Conservation (phyloP, 2,113 vertebrate species). For the Malurus melanocephalus region DNA sequence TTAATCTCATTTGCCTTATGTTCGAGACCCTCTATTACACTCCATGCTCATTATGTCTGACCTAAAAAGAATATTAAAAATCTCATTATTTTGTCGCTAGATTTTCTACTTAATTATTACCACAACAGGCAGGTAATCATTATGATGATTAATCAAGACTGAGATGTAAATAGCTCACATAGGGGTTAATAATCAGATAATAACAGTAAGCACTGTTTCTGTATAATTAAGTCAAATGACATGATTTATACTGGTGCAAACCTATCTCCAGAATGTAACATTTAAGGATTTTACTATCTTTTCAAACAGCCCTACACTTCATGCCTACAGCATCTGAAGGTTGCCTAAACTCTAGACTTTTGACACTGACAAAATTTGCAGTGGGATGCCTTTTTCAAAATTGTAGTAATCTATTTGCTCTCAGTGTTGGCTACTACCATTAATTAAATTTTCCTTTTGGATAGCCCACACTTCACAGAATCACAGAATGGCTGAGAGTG, state of each 20-base stretch:
- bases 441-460: background rate
- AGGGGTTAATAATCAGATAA: constrained; percentile 52
- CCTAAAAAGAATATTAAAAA: constrained; percentile 27
- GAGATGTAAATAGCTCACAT: constrained; percentile 34
- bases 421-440: background rate
- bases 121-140: constrained; percentile 47
- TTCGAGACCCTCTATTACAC: background rate
- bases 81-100: constrained; percentile 29
- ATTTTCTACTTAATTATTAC: constrained; percentile 44
- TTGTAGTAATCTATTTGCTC: background rate
- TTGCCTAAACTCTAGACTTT: background rate
- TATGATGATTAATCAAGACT: constrained; percentile 29
- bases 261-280: background rate
- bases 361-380: background rate
- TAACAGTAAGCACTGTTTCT: constrained; percentile 4
- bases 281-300: background rate
- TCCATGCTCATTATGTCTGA: background rate
- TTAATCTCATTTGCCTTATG: constrained; percentile 6
- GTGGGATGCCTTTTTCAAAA: background rate
- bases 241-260: constrained; percentile 26
- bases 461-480: background rate
- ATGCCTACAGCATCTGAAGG: background rate
- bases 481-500: background rate
- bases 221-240: constrained; percentile 35
- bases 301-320: background rate